A percentile compares a stretch with the other conserved stretches of the same genome.
phyloP scores from a whole-genome alignment of 92 coral and sea anemone genomes.

The Scolanthus callimorphus region DNA sequence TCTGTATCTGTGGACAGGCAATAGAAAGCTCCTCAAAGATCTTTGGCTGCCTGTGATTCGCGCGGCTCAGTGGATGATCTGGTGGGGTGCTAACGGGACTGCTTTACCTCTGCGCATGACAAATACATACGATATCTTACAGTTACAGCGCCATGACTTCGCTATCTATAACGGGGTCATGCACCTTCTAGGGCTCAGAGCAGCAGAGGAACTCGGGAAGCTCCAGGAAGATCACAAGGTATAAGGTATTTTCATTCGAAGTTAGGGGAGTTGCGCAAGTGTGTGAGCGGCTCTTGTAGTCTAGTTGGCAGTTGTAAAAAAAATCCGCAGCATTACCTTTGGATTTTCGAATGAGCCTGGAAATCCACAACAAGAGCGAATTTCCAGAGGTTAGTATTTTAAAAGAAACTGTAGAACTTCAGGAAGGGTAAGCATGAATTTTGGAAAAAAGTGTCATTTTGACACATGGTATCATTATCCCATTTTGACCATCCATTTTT shows the following conservation, averaged over 20 bases:
- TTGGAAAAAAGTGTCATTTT: too few relatives aligned
- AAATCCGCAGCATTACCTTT: too few relatives aligned
- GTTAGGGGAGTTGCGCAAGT: too few relatives aligned
- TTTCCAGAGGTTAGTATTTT: too few relatives aligned
- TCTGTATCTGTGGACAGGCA: conserved; percentile 77
- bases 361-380: too few relatives aligned
- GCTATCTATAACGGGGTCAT: conserved; percentile 79
- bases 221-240: conserved; percentile 25
- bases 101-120: conserved; percentile 76
- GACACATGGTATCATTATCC: neutral
- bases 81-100: conserved; percentile 51
- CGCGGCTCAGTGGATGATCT: conserved; percentile 62
- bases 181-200: conserved; percentile 68
- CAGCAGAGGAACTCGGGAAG: conserved; percentile 50
- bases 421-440: too few relatives aligned
- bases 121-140: conserved; percentile 72
- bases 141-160: conserved; percentile 67
- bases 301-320: too few relatives aligned
- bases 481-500: neutral
- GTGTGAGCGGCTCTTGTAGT: too few relatives aligned
- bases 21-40: conserved; percentile 51
- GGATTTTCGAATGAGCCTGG: too few relatives aligned
- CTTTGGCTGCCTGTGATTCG: conserved; percentile 78
- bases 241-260: too few relatives aligned
- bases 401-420: too few relatives aligned